A percentile compares a stretch with the other conserved stretches of the same genome.
phyloP scores from a whole-genome alignment of 1,140 invertebrate genomes.

The Drosophila sp. region DNA sequence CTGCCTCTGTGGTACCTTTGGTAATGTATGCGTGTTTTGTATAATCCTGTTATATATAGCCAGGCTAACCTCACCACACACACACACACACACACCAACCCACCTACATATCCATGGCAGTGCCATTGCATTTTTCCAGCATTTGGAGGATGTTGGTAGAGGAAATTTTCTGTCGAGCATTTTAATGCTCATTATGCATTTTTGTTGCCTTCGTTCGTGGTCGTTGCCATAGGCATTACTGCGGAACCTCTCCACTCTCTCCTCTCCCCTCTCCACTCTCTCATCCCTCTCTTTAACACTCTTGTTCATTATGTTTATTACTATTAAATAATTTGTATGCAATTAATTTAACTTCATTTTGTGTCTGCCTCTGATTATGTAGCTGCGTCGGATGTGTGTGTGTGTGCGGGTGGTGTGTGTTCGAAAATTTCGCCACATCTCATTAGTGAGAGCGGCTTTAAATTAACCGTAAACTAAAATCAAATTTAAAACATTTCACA shows the following conservation, averaged over 20 bases:
- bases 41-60: slow-evolving; percentile 63
- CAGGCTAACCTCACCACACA: slow-evolving; percentile 17
- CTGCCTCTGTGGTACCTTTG: slow-evolving; percentile 36
- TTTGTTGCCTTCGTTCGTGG: slow-evolving; percentile 58
- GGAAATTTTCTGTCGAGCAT: slow-evolving; percentile 44
- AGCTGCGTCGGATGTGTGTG: slow-evolving; percentile 40
- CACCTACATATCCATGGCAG: slow-evolving; percentile 53
- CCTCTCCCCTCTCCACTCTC: neutral
- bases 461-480: slow-evolving; percentile 5
- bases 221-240: slow-evolving; percentile 70
- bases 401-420: neutral
- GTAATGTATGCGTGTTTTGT: slow-evolving; percentile 64
- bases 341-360: slow-evolving; percentile 71
- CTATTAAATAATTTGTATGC: slow-evolving; percentile 81
- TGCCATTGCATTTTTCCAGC: slow-evolving; percentile 72
- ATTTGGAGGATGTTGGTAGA: slow-evolving; percentile 11
- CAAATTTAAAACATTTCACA: neutral
- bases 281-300: slow-evolving; percentile 29
- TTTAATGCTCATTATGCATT: slow-evolving; percentile 81
- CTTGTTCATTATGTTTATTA: slow-evolving; percentile 81
- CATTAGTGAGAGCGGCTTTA: slow-evolving; percentile 52
- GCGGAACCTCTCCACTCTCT: slow-evolving; percentile 32
- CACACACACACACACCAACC: slow-evolving; percentile 20
- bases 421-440: slow-evolving; percentile 49
- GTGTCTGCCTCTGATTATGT: slow-evolving; percentile 55